Evolutionary conservation across 1,140 invertebrate species (phyloP), one percentile per base, ranked within the genome.

Genomic region (Bombus impatiens): DNA sequence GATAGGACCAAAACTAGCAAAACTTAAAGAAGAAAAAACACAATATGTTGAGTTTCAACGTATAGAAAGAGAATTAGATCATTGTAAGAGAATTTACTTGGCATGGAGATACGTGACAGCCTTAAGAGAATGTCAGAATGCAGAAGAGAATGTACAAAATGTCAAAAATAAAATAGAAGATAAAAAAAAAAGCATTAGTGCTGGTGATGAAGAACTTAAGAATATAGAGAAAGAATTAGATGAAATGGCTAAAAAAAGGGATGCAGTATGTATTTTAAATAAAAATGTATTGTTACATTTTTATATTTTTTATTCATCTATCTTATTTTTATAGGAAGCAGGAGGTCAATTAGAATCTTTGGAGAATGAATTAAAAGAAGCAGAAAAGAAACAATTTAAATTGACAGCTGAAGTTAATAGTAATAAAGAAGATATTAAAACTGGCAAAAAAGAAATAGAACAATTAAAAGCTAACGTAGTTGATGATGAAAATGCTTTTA

Each of bases 21-120:
- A 98, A 94, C 94, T 99, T 42, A 97, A 98, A 92, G 96, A 98
- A 87, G 98, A 99, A 92, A 96, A 98, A 68, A 95, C 96, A 2
- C 97, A 97, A 84, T 99, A 98, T 94, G 95, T 98, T 71, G 98
- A 99, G 94, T 99, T 97, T 93, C 98, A 99, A 94, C 97, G 98
- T 91, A 96, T 98, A 12, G 96, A 97, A 87, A 96, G 98, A 87
- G 98, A 99, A 94, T 94, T 99, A 37, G 98, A 99, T 89, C 97
- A 98, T 92, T 96, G 98, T 62, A 97, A 96, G 35, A 97, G 97
- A 92, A 96, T 98, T 40, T 96, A 97, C 94, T 95, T 97, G 70
- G 98, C 98, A 44, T 98, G 96, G 95, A 97, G 96, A 92, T 98
- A 96, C 96, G 91, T 96, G 62, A 92, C 95, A 71, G 95, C 96